Base-by-base conservation (phyloP, 2,888 invertebrate species). In the Agrochola lota region DNA sequence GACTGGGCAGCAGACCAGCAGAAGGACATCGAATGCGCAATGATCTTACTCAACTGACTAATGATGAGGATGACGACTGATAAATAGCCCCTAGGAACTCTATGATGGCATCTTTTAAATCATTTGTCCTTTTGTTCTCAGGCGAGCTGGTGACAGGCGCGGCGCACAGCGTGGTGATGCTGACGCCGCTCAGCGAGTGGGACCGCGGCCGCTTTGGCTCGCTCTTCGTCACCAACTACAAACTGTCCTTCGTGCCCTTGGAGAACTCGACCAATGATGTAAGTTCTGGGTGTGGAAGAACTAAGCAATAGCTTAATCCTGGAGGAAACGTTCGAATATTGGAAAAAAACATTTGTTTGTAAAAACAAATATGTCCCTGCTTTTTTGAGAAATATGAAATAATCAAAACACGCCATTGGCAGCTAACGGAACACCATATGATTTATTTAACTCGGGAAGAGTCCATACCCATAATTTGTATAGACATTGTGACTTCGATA, bases 141-240 rank as follows among this genome's bases (percentile, higher is more conserved):
- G 99, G 98, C 71, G 99, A 99, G 96, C 97, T 98, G 87, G 97
- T 98, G 80, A 98, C 99, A 77, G 98, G 98, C 46, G 98, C 98
- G 89, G 99, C 98, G 52, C 97, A 98, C 91, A 98, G 97, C 92
- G 99, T 99, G 80, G 97, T 99, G 86, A 97, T 99, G 97, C 98
- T 98, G 94, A 97, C 98, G 73, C 98, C 99, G 23, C 97, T 98
- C 84, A 98, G 98, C 90, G 98, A 98, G 88, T 97, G 98, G 81
- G 98, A 98, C 91, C 97, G 97, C 89, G 98, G 98, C 74, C 97
- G 98, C 80, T 98, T 98, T 81, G 99, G 99, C 0, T 97, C 98
- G 49, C 96, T 99, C 79, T 98, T 98, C 92, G 98, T 99, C 81
- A 99, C 99, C 79, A 99, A 99, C 97, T 99, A 99, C 94, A 98